A percentile compares a stretch with the other conserved stretches of the same genome.
Evolutionary conservation across 2,113 vertebrate genomes (phyloP).

Genomic region (Melanostigma gelatinosum): DNA sequence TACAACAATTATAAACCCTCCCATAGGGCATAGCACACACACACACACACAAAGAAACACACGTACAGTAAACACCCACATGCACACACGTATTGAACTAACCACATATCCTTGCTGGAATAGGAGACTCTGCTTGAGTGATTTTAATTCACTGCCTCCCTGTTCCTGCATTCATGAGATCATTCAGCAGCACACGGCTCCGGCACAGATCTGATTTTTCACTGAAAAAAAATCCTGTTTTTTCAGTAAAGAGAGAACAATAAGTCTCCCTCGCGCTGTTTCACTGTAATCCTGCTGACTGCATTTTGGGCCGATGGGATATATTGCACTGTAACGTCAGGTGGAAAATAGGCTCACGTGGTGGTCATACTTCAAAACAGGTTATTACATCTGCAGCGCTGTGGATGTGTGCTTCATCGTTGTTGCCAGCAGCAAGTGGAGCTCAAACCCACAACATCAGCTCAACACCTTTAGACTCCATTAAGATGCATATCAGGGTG

Average conservation of each 20-base stretch:
- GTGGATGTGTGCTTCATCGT: slow-evolving; percentile 28
- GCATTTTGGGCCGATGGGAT: slow-evolving; percentile 53
- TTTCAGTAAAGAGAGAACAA: slow-evolving; percentile 21
- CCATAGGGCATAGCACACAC: too few species aligned
- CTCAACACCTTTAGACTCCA: not conserved
- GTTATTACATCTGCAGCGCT: slow-evolving; percentile 37
- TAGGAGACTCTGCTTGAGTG: slow-evolving; percentile 50
- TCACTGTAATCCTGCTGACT: slow-evolving; percentile 53
- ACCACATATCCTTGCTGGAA: slow-evolving; percentile 34
- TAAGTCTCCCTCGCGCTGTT: not conserved
- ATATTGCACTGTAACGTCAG: slow-evolving; percentile 35
- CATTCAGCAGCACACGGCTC: slow-evolving; percentile 24
- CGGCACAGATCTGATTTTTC: slow-evolving; percentile 23
- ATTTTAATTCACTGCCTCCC: slow-evolving; percentile 63
- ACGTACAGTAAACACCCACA: slow-evolving; percentile 5
- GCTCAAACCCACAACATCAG: slow-evolving; percentile 8
- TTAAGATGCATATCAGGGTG: not conserved
- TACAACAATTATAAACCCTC: too few species aligned
- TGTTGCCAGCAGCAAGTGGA: slow-evolving; percentile 45
- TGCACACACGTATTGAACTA: slow-evolving; percentile 22
- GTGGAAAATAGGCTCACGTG: slow-evolving; percentile 57
- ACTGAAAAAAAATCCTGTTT: slow-evolving; percentile 24
- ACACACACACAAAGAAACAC: slow-evolving; percentile 8
- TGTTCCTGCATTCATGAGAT: slow-evolving; percentile 34
- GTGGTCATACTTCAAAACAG: slow-evolving; percentile 48